A percentile compares a stretch with the other conserved stretches of the same genome.
These are phyloP conservation scores for Squalus acanthias DNA, from an alignment of 2,797 vertebrate species.

Conservation along the genomic window DNA sequence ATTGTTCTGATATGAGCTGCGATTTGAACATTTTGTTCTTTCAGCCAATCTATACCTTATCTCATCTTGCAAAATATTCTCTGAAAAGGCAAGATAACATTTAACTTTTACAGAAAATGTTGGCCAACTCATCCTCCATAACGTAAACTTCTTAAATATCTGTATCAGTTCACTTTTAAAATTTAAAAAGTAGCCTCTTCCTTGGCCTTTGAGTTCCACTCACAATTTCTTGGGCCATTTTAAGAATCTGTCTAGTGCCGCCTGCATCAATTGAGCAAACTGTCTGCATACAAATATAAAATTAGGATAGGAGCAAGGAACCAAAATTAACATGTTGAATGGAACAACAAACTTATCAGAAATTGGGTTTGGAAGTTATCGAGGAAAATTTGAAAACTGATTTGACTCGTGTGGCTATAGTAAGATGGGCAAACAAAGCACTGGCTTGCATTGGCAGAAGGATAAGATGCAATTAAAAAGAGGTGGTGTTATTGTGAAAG, in stretches of 20 bases:
- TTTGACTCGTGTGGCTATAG: neutral
- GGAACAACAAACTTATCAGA: neutral
- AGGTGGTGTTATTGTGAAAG: neutral
- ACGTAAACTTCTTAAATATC: neutral
- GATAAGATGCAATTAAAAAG: neutral
- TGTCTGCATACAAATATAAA: neutral
- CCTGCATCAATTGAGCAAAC: neutral
- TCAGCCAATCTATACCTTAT: neutral
- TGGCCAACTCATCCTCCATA: neutral
- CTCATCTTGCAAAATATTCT: neutral
- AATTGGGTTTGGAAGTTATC: neutral
- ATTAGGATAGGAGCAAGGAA: neutral
- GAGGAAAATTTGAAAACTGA: neutral
- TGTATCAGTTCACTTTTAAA: neutral
- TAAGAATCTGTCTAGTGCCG: neutral
- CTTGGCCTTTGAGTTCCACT: neutral
- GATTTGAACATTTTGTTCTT: neutral
- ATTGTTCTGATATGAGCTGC: neutral
- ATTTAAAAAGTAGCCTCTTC: neutral
- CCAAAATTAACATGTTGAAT: neutral
- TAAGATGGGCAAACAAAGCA: neutral
- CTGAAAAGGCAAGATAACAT: neutral
- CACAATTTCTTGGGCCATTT: neutral
- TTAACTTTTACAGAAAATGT: neutral
- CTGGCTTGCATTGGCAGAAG: neutral